These are phyloP conservation scores for Ferrisia virgata DNA, from an alignment of 2,888 invertebrate genomes.

Conservation along the genomic window DNA sequence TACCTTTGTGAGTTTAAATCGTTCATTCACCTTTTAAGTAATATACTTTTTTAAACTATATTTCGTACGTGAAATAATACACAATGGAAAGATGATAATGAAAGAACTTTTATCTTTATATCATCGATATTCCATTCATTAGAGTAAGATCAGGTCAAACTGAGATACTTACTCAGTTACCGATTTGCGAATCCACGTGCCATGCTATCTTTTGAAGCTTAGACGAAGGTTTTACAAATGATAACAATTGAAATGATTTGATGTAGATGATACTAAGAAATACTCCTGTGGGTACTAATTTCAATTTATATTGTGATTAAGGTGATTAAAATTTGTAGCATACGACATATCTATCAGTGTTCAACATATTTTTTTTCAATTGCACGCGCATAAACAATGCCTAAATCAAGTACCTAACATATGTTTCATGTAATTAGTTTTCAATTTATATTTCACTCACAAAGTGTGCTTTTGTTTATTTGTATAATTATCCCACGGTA, in stretches of 20 bases:
- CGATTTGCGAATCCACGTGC: not conserved
- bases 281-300: not conserved
- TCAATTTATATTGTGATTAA: not conserved
- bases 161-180: not conserved
- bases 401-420: too few relatives aligned
- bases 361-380: not conserved
- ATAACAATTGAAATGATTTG: too few relatives aligned
- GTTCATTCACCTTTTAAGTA: not conserved
- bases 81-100: not conserved
- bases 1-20: not conserved
- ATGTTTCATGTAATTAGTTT: not conserved
- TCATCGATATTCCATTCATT: not conserved
- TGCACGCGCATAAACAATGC: not conserved
- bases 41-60: not conserved
- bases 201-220: too few relatives aligned
- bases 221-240: too few relatives aligned
- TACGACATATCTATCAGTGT: not conserved
- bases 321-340: not conserved
- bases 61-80: not conserved
- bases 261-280: not conserved
- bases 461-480: not conserved
- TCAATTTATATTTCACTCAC: not conserved
- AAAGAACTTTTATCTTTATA: not conserved
- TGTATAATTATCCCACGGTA: not conserved
- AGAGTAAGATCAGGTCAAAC: not conserved